These are phyloP conservation scores for Clanis bilineata DNA, from an alignment of 2,888 invertebrate genomes.

Conservation along the genomic window DNA sequence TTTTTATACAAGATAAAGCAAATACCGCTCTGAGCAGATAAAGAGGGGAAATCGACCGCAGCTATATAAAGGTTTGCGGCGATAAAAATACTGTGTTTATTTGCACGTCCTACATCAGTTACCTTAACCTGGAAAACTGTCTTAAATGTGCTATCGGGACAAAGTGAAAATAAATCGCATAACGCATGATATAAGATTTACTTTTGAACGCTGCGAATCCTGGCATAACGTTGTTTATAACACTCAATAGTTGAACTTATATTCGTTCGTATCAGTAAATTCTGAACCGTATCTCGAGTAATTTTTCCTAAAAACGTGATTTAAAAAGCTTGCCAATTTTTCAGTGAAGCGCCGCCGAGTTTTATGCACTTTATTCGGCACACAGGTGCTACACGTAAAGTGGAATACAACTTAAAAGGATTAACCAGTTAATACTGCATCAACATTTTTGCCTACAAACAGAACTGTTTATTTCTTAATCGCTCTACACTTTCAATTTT, in stretches of 20 bases:
- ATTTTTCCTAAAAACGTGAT: slow-evolving; percentile 67
- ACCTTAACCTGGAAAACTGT: slow-evolving; percentile 53
- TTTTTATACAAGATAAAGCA: slow-evolving; percentile 78
- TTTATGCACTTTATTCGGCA: slow-evolving; percentile 23
- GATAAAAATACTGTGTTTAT: slow-evolving; percentile 82
- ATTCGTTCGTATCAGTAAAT: slow-evolving; percentile 75
- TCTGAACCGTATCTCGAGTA: slow-evolving; percentile 68
- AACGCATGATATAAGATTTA: slow-evolving; percentile 49
- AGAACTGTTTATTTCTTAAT: slow-evolving; percentile 41
- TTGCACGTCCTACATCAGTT: slow-evolving; percentile 80
- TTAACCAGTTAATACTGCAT: slow-evolving; percentile 43
- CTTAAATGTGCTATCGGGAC: slow-evolving; percentile 42
- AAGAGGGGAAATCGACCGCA: slow-evolving; percentile 81
- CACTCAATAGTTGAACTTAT: slow-evolving; percentile 58
- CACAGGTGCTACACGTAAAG: slow-evolving; percentile 48
- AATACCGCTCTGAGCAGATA: slow-evolving; percentile 76
- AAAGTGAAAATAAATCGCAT: slow-evolving; percentile 52
- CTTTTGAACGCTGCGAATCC: slow-evolving; percentile 41
- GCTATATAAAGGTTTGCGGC: slow-evolving; percentile 81
- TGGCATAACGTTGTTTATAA: slow-evolving; percentile 45
- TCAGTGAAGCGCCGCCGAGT: slow-evolving; percentile 25
- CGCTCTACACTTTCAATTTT: slow-evolving; percentile 44
- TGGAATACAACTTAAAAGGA: slow-evolving; percentile 51
- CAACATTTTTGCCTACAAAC: slow-evolving; percentile 33
- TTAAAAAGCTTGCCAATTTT: slow-evolving; percentile 52